These are phyloP conservation scores for Tiphia femorata DNA, from an alignment of 2,888 invertebrate species.

Conservation along the genomic window DNA sequence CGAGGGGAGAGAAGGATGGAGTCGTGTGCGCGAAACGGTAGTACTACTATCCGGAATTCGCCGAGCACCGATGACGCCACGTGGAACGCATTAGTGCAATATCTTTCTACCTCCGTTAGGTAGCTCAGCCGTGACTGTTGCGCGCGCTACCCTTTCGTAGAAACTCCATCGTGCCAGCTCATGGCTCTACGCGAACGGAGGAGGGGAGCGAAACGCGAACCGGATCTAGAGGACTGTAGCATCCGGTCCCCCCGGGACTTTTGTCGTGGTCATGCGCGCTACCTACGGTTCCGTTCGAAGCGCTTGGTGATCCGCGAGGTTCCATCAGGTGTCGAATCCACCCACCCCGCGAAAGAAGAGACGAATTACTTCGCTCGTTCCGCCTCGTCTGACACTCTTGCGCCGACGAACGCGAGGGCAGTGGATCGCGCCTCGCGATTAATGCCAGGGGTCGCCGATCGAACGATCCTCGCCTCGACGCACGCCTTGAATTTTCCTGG, in stretches of 20 bases:
- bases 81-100: conserved; percentile 48
- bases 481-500: too few species aligned
- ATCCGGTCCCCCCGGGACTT: conserved; percentile 36
- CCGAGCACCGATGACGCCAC: conserved; percentile 48
- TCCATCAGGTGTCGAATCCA: too few species aligned
- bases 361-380: too few species aligned
- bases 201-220: conserved; percentile 33
- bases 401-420: too few species aligned
- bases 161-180: conserved; percentile 26
- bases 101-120: conserved; percentile 48
- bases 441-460: too few species aligned
- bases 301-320: too few species aligned
- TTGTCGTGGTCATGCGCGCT: conserved; percentile 11
- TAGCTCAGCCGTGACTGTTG: conserved; percentile 49
- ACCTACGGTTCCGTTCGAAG: too few species aligned
- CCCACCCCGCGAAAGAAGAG: too few species aligned
- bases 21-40: conserved; percentile 25
- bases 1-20: conserved; percentile 1
- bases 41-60: conserved; percentile 47
- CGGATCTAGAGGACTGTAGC: conserved; percentile 38
- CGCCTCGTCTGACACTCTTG: too few species aligned
- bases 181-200: not conserved
- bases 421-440: too few species aligned
- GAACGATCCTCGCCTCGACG: too few species aligned
- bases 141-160: conserved; percentile 43